Conservation (phyloP, 2,888 invertebrate genomes). For the Prionchulus punctatus region DNA sequence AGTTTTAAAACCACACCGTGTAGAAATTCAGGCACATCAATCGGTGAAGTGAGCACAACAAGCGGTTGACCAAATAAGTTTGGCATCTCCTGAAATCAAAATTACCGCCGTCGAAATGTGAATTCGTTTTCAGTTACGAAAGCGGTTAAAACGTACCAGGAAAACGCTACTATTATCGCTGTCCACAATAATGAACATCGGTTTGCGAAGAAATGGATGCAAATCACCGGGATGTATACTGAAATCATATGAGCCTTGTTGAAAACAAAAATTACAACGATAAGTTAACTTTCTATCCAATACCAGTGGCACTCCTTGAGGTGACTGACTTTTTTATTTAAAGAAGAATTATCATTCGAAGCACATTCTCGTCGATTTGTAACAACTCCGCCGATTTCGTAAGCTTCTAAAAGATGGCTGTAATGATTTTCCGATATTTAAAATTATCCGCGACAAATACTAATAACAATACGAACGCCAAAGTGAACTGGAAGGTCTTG, state of each 20-base stretch:
- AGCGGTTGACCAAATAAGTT: slow-evolving; percentile 80
- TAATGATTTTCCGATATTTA: no score
- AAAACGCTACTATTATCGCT: slow-evolving; percentile 85
- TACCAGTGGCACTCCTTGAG: background rate
- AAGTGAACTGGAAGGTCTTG: no score
- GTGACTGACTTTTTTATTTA: no score
- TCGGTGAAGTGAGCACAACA: slow-evolving; percentile 78
- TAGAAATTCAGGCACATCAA: slow-evolving; percentile 66
- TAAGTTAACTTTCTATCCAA: slow-evolving; percentile 3
- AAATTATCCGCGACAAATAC: no score
- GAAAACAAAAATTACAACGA: slow-evolving; percentile 2
- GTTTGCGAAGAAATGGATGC: slow-evolving; percentile 75
- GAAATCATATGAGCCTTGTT: slow-evolving; percentile 17
- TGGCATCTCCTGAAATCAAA: slow-evolving; percentile 53
- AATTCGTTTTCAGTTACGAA: background rate
- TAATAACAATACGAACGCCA: no score
- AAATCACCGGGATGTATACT: slow-evolving; percentile 75
- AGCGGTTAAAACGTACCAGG: slow-evolving; percentile 28
- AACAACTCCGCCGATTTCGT: slow-evolving; percentile 73
- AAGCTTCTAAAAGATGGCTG: slow-evolving; percentile 49
- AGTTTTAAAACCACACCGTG: slow-evolving; percentile 45
- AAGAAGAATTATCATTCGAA: no score
- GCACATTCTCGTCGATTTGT: slow-evolving; percentile 70
- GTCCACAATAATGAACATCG: slow-evolving; percentile 79
- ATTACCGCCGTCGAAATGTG: no score